phyloP scores from a whole-genome alignment of 2,797 vertebrate species.

The Muscicapa comitata region DNA sequence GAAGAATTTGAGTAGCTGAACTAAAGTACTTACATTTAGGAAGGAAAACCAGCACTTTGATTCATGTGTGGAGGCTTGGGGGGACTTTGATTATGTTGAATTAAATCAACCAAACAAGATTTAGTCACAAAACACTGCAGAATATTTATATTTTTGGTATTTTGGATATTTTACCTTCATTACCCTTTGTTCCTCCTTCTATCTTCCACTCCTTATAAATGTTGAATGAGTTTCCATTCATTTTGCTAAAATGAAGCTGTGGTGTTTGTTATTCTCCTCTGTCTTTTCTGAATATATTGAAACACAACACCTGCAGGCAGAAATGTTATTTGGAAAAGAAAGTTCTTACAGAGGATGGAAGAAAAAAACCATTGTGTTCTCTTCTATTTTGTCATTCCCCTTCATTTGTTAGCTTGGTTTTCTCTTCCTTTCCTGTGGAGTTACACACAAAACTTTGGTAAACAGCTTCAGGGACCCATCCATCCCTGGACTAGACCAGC shows the following conservation, averaged over 20 bases:
- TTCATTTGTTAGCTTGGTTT: neutral
- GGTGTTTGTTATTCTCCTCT: neutral
- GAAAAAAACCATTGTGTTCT: neutral
- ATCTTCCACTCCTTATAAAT: neutral
- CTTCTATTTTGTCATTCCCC: neutral
- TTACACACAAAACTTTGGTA: neutral
- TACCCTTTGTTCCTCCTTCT: neutral
- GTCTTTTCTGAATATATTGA: neutral
- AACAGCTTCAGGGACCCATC: neutral
- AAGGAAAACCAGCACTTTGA: neutral
- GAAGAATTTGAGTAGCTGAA: neutral
- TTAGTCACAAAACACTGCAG: neutral
- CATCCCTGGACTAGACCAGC: neutral
- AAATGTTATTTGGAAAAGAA: neutral
- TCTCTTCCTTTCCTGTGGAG: neutral
- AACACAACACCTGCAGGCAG: neutral
- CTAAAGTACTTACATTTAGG: neutral
- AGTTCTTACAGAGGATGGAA: neutral
- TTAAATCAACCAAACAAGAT: neutral
- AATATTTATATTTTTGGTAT: neutral
- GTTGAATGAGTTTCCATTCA: neutral
- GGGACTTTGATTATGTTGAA: neutral
- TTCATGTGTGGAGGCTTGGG: neutral
- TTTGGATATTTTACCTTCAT: neutral
- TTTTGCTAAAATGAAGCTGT: neutral